Percentiles rank a stretch among this genome's conserved stretches.
Evolutionary conservation across 2,888 invertebrate genomes (phyloP).

Genomic region (Sesia bembeciformis): DNA sequence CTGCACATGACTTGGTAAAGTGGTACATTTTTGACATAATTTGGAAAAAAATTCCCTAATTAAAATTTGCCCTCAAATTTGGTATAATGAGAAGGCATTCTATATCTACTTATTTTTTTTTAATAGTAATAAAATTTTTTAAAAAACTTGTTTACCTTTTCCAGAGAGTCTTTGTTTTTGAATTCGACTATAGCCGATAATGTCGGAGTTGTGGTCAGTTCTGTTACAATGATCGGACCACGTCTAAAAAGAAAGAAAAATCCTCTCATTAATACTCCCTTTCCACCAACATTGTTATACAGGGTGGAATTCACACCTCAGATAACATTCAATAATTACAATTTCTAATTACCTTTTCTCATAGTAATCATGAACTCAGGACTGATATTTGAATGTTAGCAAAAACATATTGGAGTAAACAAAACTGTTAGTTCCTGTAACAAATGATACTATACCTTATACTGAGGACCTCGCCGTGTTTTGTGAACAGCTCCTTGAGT

Average conservation of each 20-base stretch:
- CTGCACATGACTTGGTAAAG: conserved; percentile 31
- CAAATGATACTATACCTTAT: conserved; percentile 49
- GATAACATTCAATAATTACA: conserved; percentile 19
- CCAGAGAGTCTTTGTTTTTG: conserved; percentile 74
- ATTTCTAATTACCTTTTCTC: background rate
- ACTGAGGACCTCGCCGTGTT: conserved; percentile 54
- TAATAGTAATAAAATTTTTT: conserved; percentile 44
- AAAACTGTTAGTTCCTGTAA: conserved; percentile 3
- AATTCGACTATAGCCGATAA: conserved; percentile 74
- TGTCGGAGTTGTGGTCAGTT: conserved; percentile 74
- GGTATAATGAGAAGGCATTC: background rate
- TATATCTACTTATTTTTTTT: conserved; percentile 18
- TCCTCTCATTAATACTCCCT: conserved; percentile 64
- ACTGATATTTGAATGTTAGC: conserved; percentile 72
- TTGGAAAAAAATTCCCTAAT: conserved; percentile 56
- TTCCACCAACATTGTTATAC: conserved; percentile 31
- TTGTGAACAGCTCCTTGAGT: conserved; percentile 65
- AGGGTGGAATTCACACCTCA: conserved; percentile 41
- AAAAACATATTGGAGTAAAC: conserved; percentile 24
- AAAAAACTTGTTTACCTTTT: conserved; percentile 70
- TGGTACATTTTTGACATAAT: conserved; percentile 30
- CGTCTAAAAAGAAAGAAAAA: conserved; percentile 74
- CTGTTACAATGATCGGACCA: conserved; percentile 74
- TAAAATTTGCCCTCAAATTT: conserved; percentile 17
- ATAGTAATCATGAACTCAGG: conserved; percentile 17